These are phyloP conservation scores for Drosophila gunungcola DNA, from an alignment of 1,140 invertebrate species.

Conservation along the genomic window DNA sequence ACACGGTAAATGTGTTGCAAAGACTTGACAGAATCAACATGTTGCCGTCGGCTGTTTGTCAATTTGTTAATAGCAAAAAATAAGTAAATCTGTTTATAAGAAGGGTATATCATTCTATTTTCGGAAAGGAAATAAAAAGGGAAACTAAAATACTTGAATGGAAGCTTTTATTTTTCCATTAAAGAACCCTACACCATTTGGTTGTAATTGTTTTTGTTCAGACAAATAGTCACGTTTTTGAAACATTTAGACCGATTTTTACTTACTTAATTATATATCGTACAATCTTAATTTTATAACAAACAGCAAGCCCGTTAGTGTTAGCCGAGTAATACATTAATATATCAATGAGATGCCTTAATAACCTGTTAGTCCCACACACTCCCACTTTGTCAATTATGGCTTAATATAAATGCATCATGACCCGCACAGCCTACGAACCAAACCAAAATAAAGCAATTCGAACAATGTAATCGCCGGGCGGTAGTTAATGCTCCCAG, in stretches of 20 bases:
- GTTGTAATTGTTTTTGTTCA: no score
- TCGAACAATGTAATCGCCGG: not conserved
- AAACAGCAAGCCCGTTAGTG: no score
- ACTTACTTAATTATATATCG: no score
- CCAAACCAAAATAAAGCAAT: constrained; percentile 4
- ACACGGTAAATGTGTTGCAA: not conserved
- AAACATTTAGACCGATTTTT: no score
- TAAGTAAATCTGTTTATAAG: constrained; percentile 1
- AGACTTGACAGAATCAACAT: constrained; percentile 6
- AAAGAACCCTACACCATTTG: no score
- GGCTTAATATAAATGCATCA: constrained; percentile 7
- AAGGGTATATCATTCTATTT: not conserved
- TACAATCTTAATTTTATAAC: no score
- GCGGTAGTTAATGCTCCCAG: constrained; percentile 7
- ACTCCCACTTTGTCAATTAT: not conserved
- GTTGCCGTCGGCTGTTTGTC: not conserved
- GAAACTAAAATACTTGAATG: no score
- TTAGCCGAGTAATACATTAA: not conserved
- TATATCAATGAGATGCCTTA: not conserved
- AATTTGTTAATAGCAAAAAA: constrained; percentile 3
- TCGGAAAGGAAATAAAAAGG: not conserved
- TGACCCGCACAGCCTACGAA: constrained; percentile 2
- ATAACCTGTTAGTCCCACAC: not conserved
- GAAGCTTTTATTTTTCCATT: no score
- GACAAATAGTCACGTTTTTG: no score